phyloP scores from a whole-genome alignment of 1,140 invertebrate genomes.

The Drosophila saltans region DNA sequence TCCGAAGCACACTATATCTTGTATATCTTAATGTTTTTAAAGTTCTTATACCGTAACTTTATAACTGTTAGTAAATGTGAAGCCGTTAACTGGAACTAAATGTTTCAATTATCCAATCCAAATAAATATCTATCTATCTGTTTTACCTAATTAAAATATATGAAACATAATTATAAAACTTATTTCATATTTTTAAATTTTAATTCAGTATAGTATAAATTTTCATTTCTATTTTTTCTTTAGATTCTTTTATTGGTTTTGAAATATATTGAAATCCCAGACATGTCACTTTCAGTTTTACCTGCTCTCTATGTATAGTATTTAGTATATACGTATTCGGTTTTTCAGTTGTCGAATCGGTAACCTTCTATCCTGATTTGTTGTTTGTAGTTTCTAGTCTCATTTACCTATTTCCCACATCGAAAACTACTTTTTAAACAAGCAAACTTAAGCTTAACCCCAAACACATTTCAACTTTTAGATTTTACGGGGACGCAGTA shows the following conservation, averaged over 20 bases:
- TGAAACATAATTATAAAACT: constrained; percentile 3
- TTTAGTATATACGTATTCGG: neutral
- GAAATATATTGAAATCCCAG: neutral
- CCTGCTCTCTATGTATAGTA: constrained; percentile 8
- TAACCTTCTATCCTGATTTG: neutral
- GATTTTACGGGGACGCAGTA: constrained; percentile 83
- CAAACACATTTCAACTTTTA: constrained; percentile 79
- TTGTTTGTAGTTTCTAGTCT: constrained; percentile 11
- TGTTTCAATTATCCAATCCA: constrained; percentile 61
- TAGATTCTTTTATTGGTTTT: neutral
- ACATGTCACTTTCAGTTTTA: constrained; percentile 11
- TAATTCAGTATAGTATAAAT: neutral
- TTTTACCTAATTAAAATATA: neutral
- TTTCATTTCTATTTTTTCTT: neutral
- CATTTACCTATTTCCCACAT: constrained; percentile 6
- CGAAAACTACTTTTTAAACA: constrained; percentile 12
- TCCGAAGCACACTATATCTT: constrained; percentile 51
- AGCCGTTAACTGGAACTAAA: constrained; percentile 74
- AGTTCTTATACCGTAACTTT: constrained; percentile 73
- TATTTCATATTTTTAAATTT: constrained; percentile 2
- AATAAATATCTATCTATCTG: constrained; percentile 28
- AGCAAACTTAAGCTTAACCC: constrained; percentile 57
- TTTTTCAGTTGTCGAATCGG: neutral
- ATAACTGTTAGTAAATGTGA: constrained; percentile 76
- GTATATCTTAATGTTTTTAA: constrained; percentile 80